Evolutionary conservation across 2,888 invertebrate genomes (phyloP).

Genomic region (Pristionchus exspectatus): DNA sequence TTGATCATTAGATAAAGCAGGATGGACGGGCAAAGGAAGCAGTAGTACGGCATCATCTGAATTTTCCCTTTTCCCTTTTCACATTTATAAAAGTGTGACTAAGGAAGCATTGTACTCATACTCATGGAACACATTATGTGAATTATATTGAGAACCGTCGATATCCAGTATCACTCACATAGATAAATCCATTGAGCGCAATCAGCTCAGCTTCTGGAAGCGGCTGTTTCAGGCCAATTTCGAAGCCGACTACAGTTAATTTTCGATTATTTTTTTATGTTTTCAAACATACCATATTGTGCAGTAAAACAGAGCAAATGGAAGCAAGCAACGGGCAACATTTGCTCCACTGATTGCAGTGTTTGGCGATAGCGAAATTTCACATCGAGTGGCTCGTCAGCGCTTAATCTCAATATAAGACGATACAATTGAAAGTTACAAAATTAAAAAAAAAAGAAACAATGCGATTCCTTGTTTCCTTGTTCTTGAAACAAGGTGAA

Average conservation of each 20-base stretch:
- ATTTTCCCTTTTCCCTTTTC: too few relatives aligned
- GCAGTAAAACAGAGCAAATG: not conserved
- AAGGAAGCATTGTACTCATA: too few relatives aligned
- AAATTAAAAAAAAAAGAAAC: not conserved
- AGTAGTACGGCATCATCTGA: constrained; percentile 34
- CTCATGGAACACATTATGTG: too few relatives aligned
- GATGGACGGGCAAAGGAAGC: not conserved
- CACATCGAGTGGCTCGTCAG: not conserved
- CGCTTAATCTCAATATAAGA: not conserved
- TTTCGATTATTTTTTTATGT: not conserved
- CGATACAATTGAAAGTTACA: not conserved
- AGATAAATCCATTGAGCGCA: not conserved
- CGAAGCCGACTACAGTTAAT: not conserved
- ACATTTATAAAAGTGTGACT: too few relatives aligned
- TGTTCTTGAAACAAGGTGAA: too few relatives aligned
- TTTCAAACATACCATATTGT: not conserved
- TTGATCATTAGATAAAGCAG: not conserved
- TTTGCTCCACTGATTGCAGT: not conserved
- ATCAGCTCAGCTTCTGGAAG: not conserved
- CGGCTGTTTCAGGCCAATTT: not conserved
- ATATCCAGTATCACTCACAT: not conserved
- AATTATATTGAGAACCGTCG: not conserved
- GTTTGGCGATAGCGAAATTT: constrained; percentile 46
- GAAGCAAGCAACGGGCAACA: constrained; percentile 11
- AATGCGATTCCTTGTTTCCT: too few relatives aligned